Percentiles rank a stretch among this genome's conserved stretches.
Evolutionary conservation across 2,888 invertebrate species (phyloP).

Genomic region (Yponomeuta malinellus): DNA sequence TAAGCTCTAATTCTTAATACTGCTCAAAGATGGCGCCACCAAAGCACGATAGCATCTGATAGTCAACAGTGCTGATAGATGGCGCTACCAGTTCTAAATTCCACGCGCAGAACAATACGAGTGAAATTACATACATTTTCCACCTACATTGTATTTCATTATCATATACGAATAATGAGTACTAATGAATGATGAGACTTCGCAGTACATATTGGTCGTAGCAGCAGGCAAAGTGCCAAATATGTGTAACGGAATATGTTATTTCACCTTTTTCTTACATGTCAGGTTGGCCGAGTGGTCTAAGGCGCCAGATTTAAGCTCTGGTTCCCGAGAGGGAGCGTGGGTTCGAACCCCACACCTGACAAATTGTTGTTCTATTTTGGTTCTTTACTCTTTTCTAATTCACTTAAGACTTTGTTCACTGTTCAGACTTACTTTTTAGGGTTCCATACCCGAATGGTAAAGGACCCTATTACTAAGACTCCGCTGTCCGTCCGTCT

Average conservation of each 20-base stretch:
- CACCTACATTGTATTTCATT: background rate
- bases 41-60: background rate
- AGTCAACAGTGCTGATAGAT: background rate
- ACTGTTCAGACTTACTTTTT: too few relatives aligned
- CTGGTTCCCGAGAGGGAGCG: constrained; percentile 88
- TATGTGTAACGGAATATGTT: background rate
- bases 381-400: background rate
- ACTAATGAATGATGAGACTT: background rate
- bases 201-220: background rate
- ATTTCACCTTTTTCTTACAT: constrained; percentile 24
- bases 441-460: too few relatives aligned
- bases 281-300: constrained; percentile 89
- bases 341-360: constrained; percentile 90
- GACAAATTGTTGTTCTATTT: constrained; percentile 46
- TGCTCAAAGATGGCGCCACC: background rate
- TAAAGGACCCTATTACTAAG: too few relatives aligned
- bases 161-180: background rate
- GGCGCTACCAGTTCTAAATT: constrained; percentile 1
- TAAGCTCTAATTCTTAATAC: too few relatives aligned
- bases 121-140: background rate
- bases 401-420: too few relatives aligned
- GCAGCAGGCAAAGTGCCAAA: constrained; percentile 16
- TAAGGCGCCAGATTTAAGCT: constrained; percentile 90
- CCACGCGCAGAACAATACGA: background rate
- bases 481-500: too few relatives aligned